These are phyloP conservation scores for Calidris pugnax DNA, from an alignment of 2,113 vertebrate genomes.

Conservation along the genomic window DNA sequence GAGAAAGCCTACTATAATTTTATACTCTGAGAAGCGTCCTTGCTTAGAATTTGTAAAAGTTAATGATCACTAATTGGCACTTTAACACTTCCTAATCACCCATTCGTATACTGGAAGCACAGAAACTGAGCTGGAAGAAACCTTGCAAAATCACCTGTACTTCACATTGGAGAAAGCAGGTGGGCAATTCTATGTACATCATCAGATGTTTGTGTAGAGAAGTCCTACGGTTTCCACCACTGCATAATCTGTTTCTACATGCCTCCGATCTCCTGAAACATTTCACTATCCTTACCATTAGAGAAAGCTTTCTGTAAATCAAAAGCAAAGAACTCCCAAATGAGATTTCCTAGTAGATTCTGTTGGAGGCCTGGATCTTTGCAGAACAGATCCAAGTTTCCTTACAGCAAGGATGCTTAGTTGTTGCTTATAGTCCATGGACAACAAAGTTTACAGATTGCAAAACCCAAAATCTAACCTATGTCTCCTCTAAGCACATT, in stretches of 20 bases:
- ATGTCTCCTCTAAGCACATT: background rate
- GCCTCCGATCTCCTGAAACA: background rate
- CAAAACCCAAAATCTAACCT: background rate
- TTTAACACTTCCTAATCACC: background rate
- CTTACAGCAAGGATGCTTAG: background rate
- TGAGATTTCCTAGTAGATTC: background rate
- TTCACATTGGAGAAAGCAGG: background rate
- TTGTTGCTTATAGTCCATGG: background rate
- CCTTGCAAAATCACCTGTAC: background rate
- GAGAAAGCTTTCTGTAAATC: background rate
- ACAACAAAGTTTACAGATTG: background rate
- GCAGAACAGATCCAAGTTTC: background rate
- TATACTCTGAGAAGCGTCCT: background rate
- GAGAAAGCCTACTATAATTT: background rate
- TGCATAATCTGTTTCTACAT: background rate
- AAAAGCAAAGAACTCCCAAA: background rate
- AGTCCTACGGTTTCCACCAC: background rate
- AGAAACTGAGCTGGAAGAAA: background rate
- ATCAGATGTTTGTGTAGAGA: background rate
- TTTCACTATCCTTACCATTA: background rate
- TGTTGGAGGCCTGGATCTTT: background rate
- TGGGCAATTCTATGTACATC: accelerated
- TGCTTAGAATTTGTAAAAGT: background rate
- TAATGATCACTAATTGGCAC: background rate
- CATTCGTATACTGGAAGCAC: background rate